Evolutionary conservation across 1,140 invertebrate species (phyloP).

Genomic region (Aphidius gifuensis): DNA sequence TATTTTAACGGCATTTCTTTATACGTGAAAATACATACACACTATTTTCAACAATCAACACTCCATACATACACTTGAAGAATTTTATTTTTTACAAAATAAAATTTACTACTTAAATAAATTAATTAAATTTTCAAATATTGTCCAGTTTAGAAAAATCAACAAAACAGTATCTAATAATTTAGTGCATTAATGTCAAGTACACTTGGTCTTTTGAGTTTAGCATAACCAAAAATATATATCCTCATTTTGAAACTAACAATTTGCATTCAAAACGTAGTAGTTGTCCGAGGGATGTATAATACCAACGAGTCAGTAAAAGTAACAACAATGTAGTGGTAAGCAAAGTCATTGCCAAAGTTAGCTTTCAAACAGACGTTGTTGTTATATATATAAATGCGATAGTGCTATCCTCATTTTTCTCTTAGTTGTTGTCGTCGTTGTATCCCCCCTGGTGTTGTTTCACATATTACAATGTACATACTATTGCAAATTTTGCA

Average conservation of each 20-base stretch:
- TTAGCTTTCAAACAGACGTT: constrained; percentile 10
- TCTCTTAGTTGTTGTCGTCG: no score
- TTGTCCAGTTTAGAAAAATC: no score
- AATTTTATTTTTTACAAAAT: no score
- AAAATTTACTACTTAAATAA: no score
- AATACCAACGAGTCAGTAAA: not conserved
- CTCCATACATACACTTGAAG: no score
- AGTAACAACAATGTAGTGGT: constrained; percentile 15
- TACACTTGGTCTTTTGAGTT: not conserved
- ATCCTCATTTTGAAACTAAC: not conserved
- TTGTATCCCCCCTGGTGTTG: no score
- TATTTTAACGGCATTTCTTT: constrained; percentile 26
- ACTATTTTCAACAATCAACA: no score
- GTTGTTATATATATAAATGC: not conserved
- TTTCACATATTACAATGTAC: no score
- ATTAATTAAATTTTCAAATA: no score
- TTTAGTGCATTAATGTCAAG: not conserved
- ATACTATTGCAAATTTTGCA: no score
- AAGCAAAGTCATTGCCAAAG: constrained; percentile 27
- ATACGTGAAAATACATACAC: not conserved
- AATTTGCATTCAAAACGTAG: constrained; percentile 25
- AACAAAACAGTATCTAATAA: not conserved
- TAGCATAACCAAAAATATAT: not conserved
- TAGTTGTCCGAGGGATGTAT: not conserved
- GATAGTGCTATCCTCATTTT: not conserved